Evolutionary conservation across 2,113 vertebrate species (phyloP), one percentile per base, ranked within the genome.

Genomic region (Hippoglossus stenolepis): DNA sequence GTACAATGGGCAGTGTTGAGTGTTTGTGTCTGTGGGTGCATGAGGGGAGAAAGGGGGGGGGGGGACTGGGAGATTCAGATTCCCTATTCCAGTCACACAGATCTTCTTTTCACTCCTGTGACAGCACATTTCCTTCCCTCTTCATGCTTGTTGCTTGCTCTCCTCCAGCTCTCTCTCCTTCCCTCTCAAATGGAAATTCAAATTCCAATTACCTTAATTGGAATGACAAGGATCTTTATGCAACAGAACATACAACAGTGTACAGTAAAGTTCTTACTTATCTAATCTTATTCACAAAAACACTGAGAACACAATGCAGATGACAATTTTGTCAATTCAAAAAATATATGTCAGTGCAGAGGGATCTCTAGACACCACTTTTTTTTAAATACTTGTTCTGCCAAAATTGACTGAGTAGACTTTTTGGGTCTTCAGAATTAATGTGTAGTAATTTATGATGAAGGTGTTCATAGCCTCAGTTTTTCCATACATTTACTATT

Each of bases 31-130:
- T 81, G 63, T 80, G 69, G 56, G 57, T 68, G 67, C 71, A 73
- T 26, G 66, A 47, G 47, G 35, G 49, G 45, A 23, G 43, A 18
- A 24, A 38, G 28, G 47, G 51, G 53, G n/a, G 64, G n/a, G 64
- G 70, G 65, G 56, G 49, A 65, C 65, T 53, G 75, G 21, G 51
- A 31, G 67, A 78, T 77, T 77, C 62, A 73, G 76, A 92, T 92
- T 87, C 83, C 56, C 79, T 81, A 91, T 87, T 90, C 87, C 84
- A 89, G 86, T 91, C 90, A 90, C 88, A 88, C 73, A 71, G 40
- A 78, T 68, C 63, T 47, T 79, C 82, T 70, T 58, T 87, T 85
- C 80, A 83, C 82, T 87, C 65, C 79, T 87, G 80, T 89, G 89
- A 90, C 90, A 86, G 85, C 84, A 84, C 85, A 74, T 90, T 89